Evolutionary conservation across 2,113 vertebrate genomes (phyloP).

Genomic region (Bagarius yarrelli): DNA sequence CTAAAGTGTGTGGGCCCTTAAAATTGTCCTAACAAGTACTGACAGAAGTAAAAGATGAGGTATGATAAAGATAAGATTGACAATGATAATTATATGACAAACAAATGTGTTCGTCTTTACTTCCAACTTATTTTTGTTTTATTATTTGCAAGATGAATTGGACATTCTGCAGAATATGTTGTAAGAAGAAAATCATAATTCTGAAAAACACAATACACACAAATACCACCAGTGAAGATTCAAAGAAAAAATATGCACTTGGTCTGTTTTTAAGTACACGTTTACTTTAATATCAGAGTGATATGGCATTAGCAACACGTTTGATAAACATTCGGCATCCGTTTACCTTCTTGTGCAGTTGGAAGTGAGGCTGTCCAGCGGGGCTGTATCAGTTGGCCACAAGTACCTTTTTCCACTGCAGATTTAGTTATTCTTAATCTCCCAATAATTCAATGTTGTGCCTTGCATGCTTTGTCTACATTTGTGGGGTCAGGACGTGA

Average conservation of each 20-base stretch:
- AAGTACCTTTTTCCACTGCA: constrained; percentile 68
- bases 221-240: neutral
- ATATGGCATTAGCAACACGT: constrained; percentile 27
- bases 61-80: too few species aligned
- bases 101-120: too few species aligned
- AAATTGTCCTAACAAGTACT: too few species aligned
- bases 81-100: too few species aligned
- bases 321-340: constrained; percentile 16
- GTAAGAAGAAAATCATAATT: constrained; percentile 1
- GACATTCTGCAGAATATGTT: neutral
- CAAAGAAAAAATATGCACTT: constrained; percentile 17
- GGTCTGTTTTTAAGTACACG: constrained; percentile 7
- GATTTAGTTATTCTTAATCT: constrained; percentile 68
- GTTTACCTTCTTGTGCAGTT: constrained; percentile 64
- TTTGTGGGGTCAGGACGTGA: constrained; percentile 63
- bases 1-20: too few species aligned
- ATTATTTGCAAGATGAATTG: neutral
- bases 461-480: constrained; percentile 63
- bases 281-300: neutral
- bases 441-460: constrained; percentile 68
- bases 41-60: too few species aligned
- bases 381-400: constrained; percentile 65
- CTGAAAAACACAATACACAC: constrained; percentile 13
- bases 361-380: constrained; percentile 63
- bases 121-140: too few species aligned